Base-by-base conservation (phyloP, 2,888 invertebrate species). In the Micoletzkya japonica region DNA sequence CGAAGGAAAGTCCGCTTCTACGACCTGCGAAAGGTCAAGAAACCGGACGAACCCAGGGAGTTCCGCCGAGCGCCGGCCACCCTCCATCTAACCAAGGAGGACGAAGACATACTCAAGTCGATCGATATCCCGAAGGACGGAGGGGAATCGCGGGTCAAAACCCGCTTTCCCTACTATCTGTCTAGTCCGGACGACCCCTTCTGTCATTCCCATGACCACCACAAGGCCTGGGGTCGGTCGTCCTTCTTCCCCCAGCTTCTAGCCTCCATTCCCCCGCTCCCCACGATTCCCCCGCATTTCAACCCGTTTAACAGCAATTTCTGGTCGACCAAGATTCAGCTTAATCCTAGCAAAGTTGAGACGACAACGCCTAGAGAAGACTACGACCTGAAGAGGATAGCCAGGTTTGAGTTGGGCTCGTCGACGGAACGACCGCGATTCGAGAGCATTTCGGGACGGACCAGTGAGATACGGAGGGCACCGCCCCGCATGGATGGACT, bases 381-480 rank as follows among this genome's bases (percentile, higher is more conserved):
- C 37, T 20, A 44, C 39, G 2, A 52, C 52, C 34, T 64, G 36
- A 52, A 50, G 64, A 52, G 52, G n/a, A 64, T 64, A 4, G 34
- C 4, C 4, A 32, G 52, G n/a, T 34, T 64, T 34, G 28, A 52
- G 36, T 17, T 64, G n/a, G 24, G 34, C n/a, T 52, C 50, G 3
- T 34, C 32, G n/a, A n/a, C n/a, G n/a, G n/a, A n/a, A 6, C 52
- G 50, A 14, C 17, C 52, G 6, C 20, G 52, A 24, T 52, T 2
- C 2, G 26, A 34, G 34, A 10, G 26, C 24, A 36, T 10, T 28
- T 24, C 1, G n/a, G 36, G 52, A 34, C 26, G 50, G 20, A 52
- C 26, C n/a, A 49, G n/a, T 49, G 64, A 64, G 2, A 36, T 64
- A n/a, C 17, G 64, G 34, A 64, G 64, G 52, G 52, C 64, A 20